Evolutionary conservation across 1,140 invertebrate genomes (phyloP).

Genomic region (Drosophila sucinea): DNA sequence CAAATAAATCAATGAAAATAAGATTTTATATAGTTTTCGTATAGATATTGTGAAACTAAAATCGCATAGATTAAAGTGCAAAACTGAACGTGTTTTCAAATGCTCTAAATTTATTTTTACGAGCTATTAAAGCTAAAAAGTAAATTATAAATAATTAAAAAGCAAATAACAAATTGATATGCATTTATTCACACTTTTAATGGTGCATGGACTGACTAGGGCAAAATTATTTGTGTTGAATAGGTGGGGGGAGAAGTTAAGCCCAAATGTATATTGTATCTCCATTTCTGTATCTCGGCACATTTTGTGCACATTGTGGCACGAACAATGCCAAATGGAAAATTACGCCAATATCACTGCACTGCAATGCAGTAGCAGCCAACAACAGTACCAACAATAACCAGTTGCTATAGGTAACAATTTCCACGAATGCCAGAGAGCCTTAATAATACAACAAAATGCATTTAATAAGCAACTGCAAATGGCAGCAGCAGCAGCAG

Average conservation of each 20-base stretch:
- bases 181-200: constrained; percentile 70
- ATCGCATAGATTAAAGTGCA: no score
- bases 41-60: no score
- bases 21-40: no score
- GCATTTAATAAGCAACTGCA: constrained; percentile 77
- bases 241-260: neutral
- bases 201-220: constrained; percentile 20
- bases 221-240: neutral
- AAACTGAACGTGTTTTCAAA: no score
- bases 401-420: constrained; percentile 64
- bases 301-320: constrained; percentile 45
- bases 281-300: constrained; percentile 7
- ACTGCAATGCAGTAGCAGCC: constrained; percentile 61
- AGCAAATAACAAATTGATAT: constrained; percentile 49
- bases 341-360: constrained; percentile 57
- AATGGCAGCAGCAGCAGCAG: constrained; percentile 56
- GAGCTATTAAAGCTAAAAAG: constrained; percentile 18
- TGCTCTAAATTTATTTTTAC: no score
- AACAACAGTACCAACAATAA: constrained; percentile 33
- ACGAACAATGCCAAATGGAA: constrained; percentile 60
- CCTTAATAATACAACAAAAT: constrained; percentile 75
- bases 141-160: constrained; percentile 57
- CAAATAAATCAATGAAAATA: no score
- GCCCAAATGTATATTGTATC: constrained; percentile 9
- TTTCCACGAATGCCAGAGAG: constrained; percentile 74